These are phyloP conservation scores for Sussaba pulchella DNA, from an alignment of 2,888 invertebrate species.

Conservation along the genomic window DNA sequence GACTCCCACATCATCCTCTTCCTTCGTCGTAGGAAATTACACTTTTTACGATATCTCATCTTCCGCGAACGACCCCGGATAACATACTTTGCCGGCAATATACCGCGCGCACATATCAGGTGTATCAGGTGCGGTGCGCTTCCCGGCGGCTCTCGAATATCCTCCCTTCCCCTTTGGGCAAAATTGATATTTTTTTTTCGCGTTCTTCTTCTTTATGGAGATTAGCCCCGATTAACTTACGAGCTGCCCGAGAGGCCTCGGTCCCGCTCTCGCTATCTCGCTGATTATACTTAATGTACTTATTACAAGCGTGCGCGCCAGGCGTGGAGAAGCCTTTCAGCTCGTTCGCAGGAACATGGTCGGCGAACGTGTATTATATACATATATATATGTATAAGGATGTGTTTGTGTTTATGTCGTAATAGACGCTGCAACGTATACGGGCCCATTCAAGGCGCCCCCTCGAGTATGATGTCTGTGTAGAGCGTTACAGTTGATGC, in stretches of 20 bases:
- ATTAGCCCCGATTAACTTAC: slow-evolving; percentile 63
- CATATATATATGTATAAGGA: slow-evolving; percentile 20
- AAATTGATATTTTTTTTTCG: slow-evolving; percentile 47
- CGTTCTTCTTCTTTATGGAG: slow-evolving; percentile 60
- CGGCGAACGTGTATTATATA: background rate
- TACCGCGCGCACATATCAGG: slow-evolving; percentile 3
- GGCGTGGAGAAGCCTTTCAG: slow-evolving; percentile 60
- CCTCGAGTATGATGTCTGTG: slow-evolving; percentile 24
- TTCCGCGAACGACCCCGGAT: slow-evolving; percentile 16
- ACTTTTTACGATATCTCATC: slow-evolving; percentile 30
- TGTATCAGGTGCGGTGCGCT: slow-evolving; percentile 20
- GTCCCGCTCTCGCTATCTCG: slow-evolving; percentile 44
- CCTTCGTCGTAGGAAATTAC: slow-evolving; percentile 42
- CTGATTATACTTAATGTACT: slow-evolving; percentile 62
- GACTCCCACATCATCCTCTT: slow-evolving; percentile 8
- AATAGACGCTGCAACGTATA: slow-evolving; percentile 37
- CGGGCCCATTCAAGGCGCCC: slow-evolving; percentile 41
- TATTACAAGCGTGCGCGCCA: slow-evolving; percentile 62
- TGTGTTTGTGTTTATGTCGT: no score
- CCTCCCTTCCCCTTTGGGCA: slow-evolving; percentile 11
- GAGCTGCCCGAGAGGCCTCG: slow-evolving; percentile 46
- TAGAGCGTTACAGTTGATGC: slow-evolving; percentile 8
- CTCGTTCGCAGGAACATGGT: slow-evolving; percentile 46
- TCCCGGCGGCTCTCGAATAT: slow-evolving; percentile 18
- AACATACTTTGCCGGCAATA: no score